These are phyloP conservation scores for Haliclona indistincta DNA, from an alignment of 37 sponge, comb jelly and placozoan genomes.

Conservation along the genomic window DNA sequence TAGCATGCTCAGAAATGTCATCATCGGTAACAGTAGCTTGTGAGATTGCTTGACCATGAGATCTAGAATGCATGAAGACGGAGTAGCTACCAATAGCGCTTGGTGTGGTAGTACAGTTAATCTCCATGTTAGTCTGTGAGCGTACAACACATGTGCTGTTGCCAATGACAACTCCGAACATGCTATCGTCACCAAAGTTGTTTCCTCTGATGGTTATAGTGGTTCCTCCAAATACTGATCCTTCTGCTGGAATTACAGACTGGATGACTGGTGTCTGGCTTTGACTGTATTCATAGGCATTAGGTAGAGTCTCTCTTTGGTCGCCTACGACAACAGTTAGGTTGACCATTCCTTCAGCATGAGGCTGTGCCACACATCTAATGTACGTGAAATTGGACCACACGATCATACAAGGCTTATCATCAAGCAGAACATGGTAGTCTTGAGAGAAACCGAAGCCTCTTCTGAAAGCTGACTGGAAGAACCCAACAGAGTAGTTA, in stretches of 20 bases:
- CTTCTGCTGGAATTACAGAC: constrained; percentile 14
- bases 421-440: constrained; percentile 22
- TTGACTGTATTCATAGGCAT: constrained; percentile 11
- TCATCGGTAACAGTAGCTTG: not conserved
- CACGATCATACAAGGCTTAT: constrained; percentile 37
- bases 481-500: not conserved
- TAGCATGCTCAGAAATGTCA: too few relatives aligned
- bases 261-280: constrained; percentile 15
- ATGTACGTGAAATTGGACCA: constrained; percentile 3
- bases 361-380: constrained; percentile 18
- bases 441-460: not conserved
- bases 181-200: constrained; percentile 18
- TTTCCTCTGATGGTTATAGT: too few relatives aligned
- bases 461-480: not conserved
- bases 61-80: constrained; percentile 5
- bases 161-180: constrained; percentile 29
- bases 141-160: constrained; percentile 17
- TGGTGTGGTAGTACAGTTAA: constrained; percentile 24
- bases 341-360: constrained; percentile 17
- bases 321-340: constrained; percentile 30
- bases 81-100: not conserved
- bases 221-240: constrained; percentile 53
- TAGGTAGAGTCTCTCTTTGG: constrained; percentile 4
- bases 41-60: constrained; percentile 27
- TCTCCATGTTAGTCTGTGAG: constrained; percentile 4